Evolutionary conservation across 2,113 vertebrate species (phyloP).

Genomic region (Xenopus borealis): DNA sequence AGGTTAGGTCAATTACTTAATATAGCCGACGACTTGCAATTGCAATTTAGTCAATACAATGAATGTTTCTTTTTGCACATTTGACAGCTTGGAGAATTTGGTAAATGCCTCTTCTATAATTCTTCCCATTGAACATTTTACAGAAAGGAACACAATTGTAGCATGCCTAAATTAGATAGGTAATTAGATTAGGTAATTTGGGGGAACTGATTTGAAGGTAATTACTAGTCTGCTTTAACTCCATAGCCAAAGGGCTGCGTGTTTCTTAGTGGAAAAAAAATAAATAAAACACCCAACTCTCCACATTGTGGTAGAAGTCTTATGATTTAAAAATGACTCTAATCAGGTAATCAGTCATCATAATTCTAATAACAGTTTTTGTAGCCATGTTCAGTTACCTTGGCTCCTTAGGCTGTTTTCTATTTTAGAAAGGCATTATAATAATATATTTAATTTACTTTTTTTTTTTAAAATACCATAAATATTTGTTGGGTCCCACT

Average conservation of each 20-base stretch:
- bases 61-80: not conserved
- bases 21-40: not conserved
- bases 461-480: no score
- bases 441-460: no score
- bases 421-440: no score
- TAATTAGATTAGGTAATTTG: slow-evolving; percentile 38
- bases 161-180: slow-evolving; percentile 11
- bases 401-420: no score
- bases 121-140: not conserved
- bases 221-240: slow-evolving; percentile 33
- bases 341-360: slow-evolving; percentile 4
- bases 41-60: not conserved
- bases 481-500: no score
- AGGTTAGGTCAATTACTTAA: not conserved
- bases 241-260: slow-evolving; percentile 38
- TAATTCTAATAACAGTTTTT: no score
- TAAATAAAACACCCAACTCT: slow-evolving; percentile 1
- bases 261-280: slow-evolving; percentile 20
- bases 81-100: not conserved
- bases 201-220: slow-evolving; percentile 13
- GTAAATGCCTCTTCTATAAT: not conserved
- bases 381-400: no score
- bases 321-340: slow-evolving; percentile 24
- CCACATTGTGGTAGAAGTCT: slow-evolving; percentile 3
- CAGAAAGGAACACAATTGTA: not conserved